Percentiles rank a stretch among this genome's conserved stretches.
Evolutionary conservation across 2,888 invertebrate species (phyloP).

Genomic region (Idaea dimidiata): DNA sequence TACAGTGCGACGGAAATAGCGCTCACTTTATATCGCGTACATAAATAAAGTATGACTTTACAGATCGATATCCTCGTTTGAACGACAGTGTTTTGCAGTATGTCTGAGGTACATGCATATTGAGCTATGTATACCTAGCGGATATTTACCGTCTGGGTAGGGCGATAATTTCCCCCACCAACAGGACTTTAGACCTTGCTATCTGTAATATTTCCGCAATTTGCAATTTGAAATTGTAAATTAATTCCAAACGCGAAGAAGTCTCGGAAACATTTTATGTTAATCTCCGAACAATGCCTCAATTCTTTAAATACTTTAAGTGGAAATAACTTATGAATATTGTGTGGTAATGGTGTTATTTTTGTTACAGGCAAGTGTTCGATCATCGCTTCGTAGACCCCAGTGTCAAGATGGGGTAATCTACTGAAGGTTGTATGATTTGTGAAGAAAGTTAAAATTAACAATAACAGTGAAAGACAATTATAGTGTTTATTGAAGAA

Average conservation of each 20-base stretch:
- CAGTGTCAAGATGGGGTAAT: conserved; percentile 51
- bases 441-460: conserved; percentile 23
- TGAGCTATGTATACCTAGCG: conserved; percentile 8
- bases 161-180: conserved; percentile 13
- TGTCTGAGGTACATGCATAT: background rate
- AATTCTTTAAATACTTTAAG: conserved; percentile 2
- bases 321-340: background rate
- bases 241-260: background rate
- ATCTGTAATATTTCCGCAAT: conserved; percentile 1
- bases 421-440: conserved; percentile 28
- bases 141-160: conserved; percentile 16
- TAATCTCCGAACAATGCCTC: background rate
- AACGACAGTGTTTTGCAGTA: background rate
- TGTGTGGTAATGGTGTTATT: conserved; percentile 21
- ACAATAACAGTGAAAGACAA: conserved; percentile 25
- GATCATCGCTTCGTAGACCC: conserved; percentile 35
- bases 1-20: background rate
- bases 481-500: conserved; percentile 24
- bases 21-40: background rate
- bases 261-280: conserved; percentile 5
- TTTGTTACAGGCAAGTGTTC: conserved; percentile 45
- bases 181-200: conserved; percentile 8
- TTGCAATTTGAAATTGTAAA: background rate
- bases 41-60: background rate
- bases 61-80: background rate